Conservation (phyloP, 2,797 vertebrate species). For the Phoxinus dragarum region DNA sequence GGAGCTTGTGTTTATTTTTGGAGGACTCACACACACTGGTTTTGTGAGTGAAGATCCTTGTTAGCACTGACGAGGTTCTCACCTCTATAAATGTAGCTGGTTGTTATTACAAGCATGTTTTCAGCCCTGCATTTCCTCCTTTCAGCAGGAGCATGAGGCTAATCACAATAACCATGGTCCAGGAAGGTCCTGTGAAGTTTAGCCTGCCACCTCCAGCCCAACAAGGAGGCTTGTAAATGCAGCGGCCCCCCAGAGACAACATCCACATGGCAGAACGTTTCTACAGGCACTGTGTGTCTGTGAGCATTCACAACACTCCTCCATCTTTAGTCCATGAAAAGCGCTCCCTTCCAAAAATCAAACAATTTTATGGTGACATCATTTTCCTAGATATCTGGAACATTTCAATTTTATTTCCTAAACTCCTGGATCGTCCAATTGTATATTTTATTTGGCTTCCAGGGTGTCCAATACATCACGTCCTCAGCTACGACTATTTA, state of each 20-base stretch:
- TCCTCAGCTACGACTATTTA: conserved; percentile 92
- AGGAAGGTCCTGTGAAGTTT: conserved; percentile 68
- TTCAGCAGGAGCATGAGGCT: conserved; percentile 57
- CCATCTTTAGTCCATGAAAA: conserved; percentile 59
- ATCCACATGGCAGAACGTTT: conserved; percentile 62
- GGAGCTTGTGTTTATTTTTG: conserved; percentile 28
- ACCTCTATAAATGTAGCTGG: conserved; percentile 62
- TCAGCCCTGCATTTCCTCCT: conserved; percentile 67
- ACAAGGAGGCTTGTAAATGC: conserved; percentile 64
- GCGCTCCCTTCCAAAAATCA: conserved; percentile 70
- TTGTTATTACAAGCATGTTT: conserved; percentile 66
- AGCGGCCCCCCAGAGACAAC: conserved; percentile 57
- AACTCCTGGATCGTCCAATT: conserved; percentile 84
- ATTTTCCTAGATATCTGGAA: conserved; percentile 93
- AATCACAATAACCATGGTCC: conserved; percentile 72
- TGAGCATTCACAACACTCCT: conserved; percentile 14
- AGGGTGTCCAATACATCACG: conserved; percentile 89
- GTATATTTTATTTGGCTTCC: conserved; percentile 99
- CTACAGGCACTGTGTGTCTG: conserved; percentile 57
- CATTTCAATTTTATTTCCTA: conserved; percentile 75
- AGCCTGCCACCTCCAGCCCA: conserved; percentile 60
- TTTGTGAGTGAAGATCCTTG: conserved; percentile 61
- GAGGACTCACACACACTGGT: conserved; percentile 17
- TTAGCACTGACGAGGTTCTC: conserved; percentile 62
- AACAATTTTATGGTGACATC: conserved; percentile 87